Percentiles rank a stretch among this genome's conserved stretches.
Evolutionary conservation across 1,140 invertebrate genomes (phyloP).

Genomic region (Homalodisca vitripennis): DNA sequence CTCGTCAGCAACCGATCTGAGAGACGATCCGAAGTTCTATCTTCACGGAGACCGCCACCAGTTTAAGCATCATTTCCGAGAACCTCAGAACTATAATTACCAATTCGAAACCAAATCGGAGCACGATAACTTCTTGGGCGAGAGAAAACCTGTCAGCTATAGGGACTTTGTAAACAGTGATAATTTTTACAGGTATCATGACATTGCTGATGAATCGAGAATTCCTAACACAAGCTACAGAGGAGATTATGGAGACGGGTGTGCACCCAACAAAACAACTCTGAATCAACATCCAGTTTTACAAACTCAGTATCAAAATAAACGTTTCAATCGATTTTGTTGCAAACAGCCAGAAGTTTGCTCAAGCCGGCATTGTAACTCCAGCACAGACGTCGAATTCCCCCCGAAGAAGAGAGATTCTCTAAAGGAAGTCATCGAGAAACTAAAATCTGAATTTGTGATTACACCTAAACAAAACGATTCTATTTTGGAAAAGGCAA

Average conservation of each 20-base stretch:
- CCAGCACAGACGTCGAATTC: no score
- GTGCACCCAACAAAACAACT: neutral
- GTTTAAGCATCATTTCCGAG: no score
- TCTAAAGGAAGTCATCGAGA: conserved; percentile 8
- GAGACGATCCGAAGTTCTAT: neutral
- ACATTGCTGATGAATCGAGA: neutral
- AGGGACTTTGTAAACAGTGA: neutral
- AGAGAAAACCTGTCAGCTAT: neutral
- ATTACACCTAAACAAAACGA: conserved; percentile 14
- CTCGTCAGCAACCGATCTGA: neutral
- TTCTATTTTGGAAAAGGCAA: neutral
- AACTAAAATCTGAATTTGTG: conserved; percentile 11
- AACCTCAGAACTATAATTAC: neutral
- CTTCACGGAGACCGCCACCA: neutral
- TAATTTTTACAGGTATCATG: neutral
- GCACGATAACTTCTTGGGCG: neutral
- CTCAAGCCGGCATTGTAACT: neutral
- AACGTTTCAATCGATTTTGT: neutral
- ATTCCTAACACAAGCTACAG: neutral
- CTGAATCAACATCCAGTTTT: neutral
- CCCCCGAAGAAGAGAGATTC: neutral
- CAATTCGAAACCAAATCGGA: neutral
- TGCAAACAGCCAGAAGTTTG: neutral
- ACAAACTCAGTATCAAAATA: neutral
- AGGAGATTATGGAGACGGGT: neutral